These are phyloP conservation scores for Eurosta solidaginis DNA, from an alignment of 1,140 invertebrate genomes.

Conservation along the genomic window DNA sequence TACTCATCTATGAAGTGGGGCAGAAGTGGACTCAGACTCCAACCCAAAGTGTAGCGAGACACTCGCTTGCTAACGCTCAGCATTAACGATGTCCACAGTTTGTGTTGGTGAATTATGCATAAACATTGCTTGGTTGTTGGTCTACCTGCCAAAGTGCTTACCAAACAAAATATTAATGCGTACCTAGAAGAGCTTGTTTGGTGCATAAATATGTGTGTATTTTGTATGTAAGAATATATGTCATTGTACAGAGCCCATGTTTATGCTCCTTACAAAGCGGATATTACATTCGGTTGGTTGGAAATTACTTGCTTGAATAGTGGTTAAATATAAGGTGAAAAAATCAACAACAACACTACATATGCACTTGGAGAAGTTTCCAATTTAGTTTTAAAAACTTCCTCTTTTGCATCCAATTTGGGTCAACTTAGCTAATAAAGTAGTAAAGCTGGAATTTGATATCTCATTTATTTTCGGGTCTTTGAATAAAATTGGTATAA, in stretches of 20 bases:
- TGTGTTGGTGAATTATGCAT: conserved; percentile 16
- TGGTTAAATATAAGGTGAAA: neutral
- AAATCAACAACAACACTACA: neutral
- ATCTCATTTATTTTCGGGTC: too few relatives aligned
- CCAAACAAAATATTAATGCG: neutral
- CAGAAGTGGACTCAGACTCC: conserved; percentile 2
- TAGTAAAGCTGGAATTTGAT: too few relatives aligned
- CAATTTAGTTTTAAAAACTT: too few relatives aligned
- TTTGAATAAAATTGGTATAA: too few relatives aligned
- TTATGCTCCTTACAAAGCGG: neutral
- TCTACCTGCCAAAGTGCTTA: conserved; percentile 8
- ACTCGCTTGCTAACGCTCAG: too few relatives aligned
- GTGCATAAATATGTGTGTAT: neutral
- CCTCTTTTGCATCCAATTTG: too few relatives aligned
- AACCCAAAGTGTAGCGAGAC: neutral
- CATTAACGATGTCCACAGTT: conserved; percentile 5
- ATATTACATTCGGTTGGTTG: neutral
- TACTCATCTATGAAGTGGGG: too few relatives aligned
- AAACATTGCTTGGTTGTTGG: neutral
- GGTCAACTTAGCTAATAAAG: too few relatives aligned
- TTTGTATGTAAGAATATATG: neutral
- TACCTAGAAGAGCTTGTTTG: too few relatives aligned
- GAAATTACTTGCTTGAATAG: neutral
- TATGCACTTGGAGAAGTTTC: too few relatives aligned
- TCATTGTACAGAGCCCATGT: neutral